Evolutionary conservation across 2,888 invertebrate genomes (phyloP), one percentile per base, ranked within the genome.

Genomic region (Busseola fusca): DNA sequence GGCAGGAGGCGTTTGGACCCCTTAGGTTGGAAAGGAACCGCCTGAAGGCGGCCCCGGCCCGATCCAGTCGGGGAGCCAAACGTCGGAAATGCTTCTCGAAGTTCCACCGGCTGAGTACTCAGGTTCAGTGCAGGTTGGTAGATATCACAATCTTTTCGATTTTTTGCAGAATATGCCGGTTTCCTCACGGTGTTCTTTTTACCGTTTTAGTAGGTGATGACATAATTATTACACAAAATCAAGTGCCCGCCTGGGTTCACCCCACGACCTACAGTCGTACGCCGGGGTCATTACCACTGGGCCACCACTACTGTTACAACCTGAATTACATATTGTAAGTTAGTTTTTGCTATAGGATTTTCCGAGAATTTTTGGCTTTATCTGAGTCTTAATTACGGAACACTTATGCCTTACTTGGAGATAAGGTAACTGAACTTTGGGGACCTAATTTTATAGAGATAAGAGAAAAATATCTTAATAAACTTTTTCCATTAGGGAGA

Each of bases 341-440:
- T 25, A 64, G 21, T 18, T 64, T 64, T 37, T 65, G 16, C 16
- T 7, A 27, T 6, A 50, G 5, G 5, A 25, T 34, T 66, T 66
- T 14, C 42, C 14, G n/a, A 5, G 18, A 52, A 5, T 67, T 54
- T 42, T 16, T 42, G 2, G 4, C n/a, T 18, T 40, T 62, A 60
- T 72, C n/a, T 10, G 30, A 25, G n/a, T 5, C 58, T 37, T 69
- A 64, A 45, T 60, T 74, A 40, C 6, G 58, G 50, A 57, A 42
- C 74, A 63, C 37, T 67, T 58, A 67, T 48, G 14, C 18, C 14
- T 21, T n/a, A 18, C 34, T 64, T 6, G 1, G 25, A 30, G 62
- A 62, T 74, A 74, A 60, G 25, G 25, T 21, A 45, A 16, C n/a
- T 45, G 18, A 34, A 42, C 14, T 12, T 60, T 18, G n/a, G 21